These are phyloP conservation scores for Blennius ocellaris DNA, from an alignment of 2,113 vertebrate genomes.

Conservation along the genomic window DNA sequence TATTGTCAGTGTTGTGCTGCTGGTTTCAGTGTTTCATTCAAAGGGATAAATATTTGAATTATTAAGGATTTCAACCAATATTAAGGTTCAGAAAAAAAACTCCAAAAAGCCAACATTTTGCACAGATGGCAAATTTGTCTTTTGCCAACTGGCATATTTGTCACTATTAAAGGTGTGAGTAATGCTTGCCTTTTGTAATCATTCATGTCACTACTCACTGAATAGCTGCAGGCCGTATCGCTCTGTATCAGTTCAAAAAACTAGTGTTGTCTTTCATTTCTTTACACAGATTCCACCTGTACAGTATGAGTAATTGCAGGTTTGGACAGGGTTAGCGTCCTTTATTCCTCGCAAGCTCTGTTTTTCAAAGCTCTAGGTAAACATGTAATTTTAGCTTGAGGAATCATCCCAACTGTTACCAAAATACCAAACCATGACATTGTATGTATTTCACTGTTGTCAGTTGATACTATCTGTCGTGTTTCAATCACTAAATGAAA, in stretches of 20 bases:
- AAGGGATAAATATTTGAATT: background rate
- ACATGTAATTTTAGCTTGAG: background rate
- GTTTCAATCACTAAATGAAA: background rate
- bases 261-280: background rate
- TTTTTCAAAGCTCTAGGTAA: background rate
- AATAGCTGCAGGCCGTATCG: too few species aligned
- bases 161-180: background rate
- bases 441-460: background rate
- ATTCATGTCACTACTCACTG: background rate
- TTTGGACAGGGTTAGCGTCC: background rate
- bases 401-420: background rate
- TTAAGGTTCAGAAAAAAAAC: background rate
- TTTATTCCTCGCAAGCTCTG: background rate
- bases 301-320: background rate
- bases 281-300: too few species aligned
- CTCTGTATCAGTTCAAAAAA: too few species aligned
- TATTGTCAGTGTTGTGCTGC: background rate
- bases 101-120: background rate
- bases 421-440: background rate
- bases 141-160: background rate
- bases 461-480: too few species aligned
- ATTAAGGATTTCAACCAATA: background rate
- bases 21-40: conserved; percentile 2
- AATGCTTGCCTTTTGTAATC: background rate
- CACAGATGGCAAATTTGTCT: background rate